Base-by-base conservation (phyloP, 2,113 vertebrate genomes). In the Phoxinus phoxinus region DNA sequence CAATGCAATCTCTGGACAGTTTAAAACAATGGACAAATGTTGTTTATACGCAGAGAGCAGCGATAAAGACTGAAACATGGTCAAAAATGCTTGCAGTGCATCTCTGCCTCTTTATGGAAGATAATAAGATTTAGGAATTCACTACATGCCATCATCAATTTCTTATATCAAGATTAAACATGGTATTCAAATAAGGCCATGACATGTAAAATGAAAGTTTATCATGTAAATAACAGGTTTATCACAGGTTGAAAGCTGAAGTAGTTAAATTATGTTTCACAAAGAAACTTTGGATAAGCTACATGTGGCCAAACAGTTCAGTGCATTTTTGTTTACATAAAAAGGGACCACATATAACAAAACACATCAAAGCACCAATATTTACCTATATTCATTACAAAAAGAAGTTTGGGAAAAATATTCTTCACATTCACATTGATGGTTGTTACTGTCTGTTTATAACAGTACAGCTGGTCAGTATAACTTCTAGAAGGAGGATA, bases 381-480 rank as follows among this genome's bases (percentile, higher is more conserved):
- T 32, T n/a, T 27, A 81, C n/a, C n/a, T 48, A 46, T 51, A 69
- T 23, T 32, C 35, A 81, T 81, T 69, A 81, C 79, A 81, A 81
- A 37, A 67, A 48, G 6, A 65, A 19, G 19, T 15, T 58, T 19
- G 53, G 37, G 25, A 0, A 51, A 46, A 61, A 46, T 11, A 21
- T 67, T 65, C 41, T 48, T 51, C 61, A 67, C 19, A 48, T 81
- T 81, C 78, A 63, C 58, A 69, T 7, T 81, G 61, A 19, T 61
- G 25, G 19, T 51, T 51, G 63, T 46, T 81, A 30, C 44, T 30
- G 79, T 21, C 17, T 3, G 11, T 51, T 51, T 51, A n/a, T 15
- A 30, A 65, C 35, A 46, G 37, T 19, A 30, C 25, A 46, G 17
- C 25, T 46, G n/a, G 56, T 3, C 75, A 79, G 12, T 3, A 79